Evolutionary conservation across 2,888 invertebrate genomes (phyloP).

Genomic region (Melieria omissa): DNA sequence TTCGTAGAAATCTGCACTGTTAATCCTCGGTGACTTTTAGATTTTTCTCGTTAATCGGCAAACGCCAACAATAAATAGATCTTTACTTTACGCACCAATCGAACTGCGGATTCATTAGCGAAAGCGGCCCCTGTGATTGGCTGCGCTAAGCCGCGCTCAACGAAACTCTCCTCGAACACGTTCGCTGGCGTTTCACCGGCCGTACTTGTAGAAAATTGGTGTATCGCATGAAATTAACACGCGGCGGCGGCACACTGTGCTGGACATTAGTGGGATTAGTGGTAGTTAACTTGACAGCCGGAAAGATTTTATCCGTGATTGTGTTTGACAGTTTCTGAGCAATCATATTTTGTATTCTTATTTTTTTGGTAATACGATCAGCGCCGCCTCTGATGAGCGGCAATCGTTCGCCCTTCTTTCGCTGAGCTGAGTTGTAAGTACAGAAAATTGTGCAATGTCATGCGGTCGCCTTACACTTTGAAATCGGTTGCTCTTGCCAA

Average conservation of each 20-base stretch:
- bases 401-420: not conserved
- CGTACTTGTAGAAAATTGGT: slow-evolving; percentile 5
- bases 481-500: too few relatives aligned
- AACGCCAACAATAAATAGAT: too few relatives aligned
- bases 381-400: slow-evolving; percentile 7
- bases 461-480: not conserved
- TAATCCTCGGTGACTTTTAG: too few relatives aligned
- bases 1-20: too few relatives aligned
- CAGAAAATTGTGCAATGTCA: not conserved
- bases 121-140: slow-evolving; percentile 8
- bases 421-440: not conserved
- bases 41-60: too few relatives aligned
- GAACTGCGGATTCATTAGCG: slow-evolving; percentile 7
- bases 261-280: slow-evolving; percentile 33
- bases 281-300: slow-evolving; percentile 33
- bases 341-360: slow-evolving; percentile 22
- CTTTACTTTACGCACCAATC: too few relatives aligned
- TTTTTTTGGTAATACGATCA: slow-evolving; percentile 28
- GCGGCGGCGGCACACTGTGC: slow-evolving; percentile 15
- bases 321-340: slow-evolving; percentile 36
- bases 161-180: not conserved
- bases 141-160: slow-evolving; percentile 14
- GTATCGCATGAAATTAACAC: slow-evolving; percentile 22
- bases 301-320: slow-evolving; percentile 37
- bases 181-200: not conserved